Percentiles rank a stretch among this genome's conserved stretches.
These are phyloP conservation scores for Drosophila pseudotalamancana DNA, from an alignment of 2,888 invertebrate species.

Conservation along the genomic window DNA sequence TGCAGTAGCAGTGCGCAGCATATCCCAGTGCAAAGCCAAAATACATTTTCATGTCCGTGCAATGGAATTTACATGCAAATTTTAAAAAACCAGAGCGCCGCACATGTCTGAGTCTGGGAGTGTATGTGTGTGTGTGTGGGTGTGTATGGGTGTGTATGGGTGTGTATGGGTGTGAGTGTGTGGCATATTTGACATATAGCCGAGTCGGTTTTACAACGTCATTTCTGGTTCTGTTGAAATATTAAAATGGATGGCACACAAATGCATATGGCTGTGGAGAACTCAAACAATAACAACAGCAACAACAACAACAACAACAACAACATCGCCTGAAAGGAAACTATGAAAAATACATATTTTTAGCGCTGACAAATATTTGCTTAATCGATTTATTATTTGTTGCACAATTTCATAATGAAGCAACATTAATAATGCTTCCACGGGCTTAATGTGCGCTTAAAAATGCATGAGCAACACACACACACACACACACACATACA, in stretches of 20 bases:
- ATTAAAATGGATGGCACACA: conserved; percentile 76
- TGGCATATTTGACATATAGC: conserved; percentile 76
- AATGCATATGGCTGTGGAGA: conserved; percentile 50
- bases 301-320: not conserved
- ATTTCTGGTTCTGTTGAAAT: conserved; percentile 79
- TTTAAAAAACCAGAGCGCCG: conserved; percentile 62
- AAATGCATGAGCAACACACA: conserved; percentile 30
- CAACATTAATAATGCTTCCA: conserved; percentile 65
- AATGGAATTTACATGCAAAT: conserved; percentile 78
- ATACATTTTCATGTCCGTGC: conserved; percentile 72
- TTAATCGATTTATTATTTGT: conserved; percentile 79
- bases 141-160: conserved; percentile 19
- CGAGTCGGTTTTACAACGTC: conserved; percentile 78
- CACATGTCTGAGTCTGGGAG: not conserved
- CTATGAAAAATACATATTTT: conserved; percentile 67
- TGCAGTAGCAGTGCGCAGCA: conserved; percentile 58
- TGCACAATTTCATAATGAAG: conserved; percentile 76
- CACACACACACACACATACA: not conserved
- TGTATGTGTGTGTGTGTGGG: not conserved
- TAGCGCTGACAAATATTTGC: conserved; percentile 75
- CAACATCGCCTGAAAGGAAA: conserved; percentile 22
- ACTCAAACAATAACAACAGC: conserved; percentile 11
- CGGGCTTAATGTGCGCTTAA: conserved; percentile 44
- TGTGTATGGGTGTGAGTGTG: conserved; percentile 32
- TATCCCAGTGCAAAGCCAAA: conserved; percentile 60